Evolutionary conservation across 2,888 invertebrate species (phyloP), one percentile per base, ranked within the genome.

Genomic region (Nomada fucata): DNA sequence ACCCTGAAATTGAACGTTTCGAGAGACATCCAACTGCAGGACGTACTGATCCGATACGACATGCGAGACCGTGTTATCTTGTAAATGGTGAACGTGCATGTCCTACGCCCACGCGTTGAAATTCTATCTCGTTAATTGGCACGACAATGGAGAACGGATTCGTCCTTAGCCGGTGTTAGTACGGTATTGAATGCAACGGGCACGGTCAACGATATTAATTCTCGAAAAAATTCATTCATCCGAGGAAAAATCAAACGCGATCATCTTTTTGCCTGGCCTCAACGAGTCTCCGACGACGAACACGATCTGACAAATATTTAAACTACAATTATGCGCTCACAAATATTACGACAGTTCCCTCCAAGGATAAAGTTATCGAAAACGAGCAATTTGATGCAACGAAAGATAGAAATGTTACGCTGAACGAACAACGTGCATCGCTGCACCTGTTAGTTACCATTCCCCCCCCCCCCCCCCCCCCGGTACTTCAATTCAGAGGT

Each of bases 111-210:
- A 87, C 86, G 76, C 83, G 60, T 75, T 29, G 61, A 61, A 79
- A 85, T 78, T 87, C 80, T 82, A 82, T 79, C 82, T 77, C 61
- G 69, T 76, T 84, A 86, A 86, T 86, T 86, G 82, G 23, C 67
- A 68, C 67, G 63, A 57, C 70, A 85, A 64, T 67, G 70, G 60
- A 61, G 74, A 74, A 61, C 11, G 26, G 55, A 72, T 59, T 68
- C 61, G 20, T 70, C 65, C 60, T 67, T 65, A 60, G 18, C 57
- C 26, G 10, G 47, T 15, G 60, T 44, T 57, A 47, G 23, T 69
- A 65, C 64, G 44, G n/a, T 55, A 79, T 60, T 42, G 52, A 69
- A 69, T 55, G 29, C 42, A 29, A 50, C 70, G 50, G 47, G 60
- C 50, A 29, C n/a, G 7, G 18, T 15, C 18, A 15, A 67, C 36